phyloP scores from a whole-genome alignment of 1,140 invertebrate genomes.

The Diuraphis noxia region DNA sequence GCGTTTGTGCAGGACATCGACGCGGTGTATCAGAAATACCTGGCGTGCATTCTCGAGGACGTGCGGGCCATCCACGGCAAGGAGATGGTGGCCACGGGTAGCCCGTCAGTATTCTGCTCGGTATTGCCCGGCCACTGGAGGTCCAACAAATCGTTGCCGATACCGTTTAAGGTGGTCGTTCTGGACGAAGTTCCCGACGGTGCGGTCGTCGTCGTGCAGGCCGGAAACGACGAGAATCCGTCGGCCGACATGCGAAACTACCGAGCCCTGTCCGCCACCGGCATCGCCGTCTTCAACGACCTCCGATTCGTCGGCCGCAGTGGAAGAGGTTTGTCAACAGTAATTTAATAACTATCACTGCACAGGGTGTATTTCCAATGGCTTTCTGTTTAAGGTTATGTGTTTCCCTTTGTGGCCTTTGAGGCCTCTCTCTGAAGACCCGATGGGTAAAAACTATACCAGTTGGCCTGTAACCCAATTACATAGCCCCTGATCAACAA shows the following conservation, averaged over 20 bases:
- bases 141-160: conserved; percentile 95
- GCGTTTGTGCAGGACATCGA: conserved; percentile 18
- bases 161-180: conserved; percentile 90
- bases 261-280: conserved; percentile 93
- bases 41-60: conserved; percentile 44
- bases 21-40: conserved; percentile 37
- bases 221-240: conserved; percentile 97
- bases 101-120: conserved; percentile 90
- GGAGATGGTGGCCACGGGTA: conserved; percentile 83
- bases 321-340: conserved; percentile 83
- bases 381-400: no score
- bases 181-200: conserved; percentile 92
- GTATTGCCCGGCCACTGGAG: conserved; percentile 92
- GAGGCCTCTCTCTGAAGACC: no score
- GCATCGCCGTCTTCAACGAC: conserved; percentile 98
- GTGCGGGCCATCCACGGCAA: conserved; percentile 70
- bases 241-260: conserved; percentile 92
- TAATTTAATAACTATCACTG: neutral
- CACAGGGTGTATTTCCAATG: no score
- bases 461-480: no score
- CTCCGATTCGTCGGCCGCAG: conserved; percentile 94
- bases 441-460: no score
- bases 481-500: no score
- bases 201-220: conserved; percentile 89
- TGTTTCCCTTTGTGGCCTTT: no score